Conservation (phyloP, 2,888 invertebrate genomes). For the Meganola albula region DNA sequence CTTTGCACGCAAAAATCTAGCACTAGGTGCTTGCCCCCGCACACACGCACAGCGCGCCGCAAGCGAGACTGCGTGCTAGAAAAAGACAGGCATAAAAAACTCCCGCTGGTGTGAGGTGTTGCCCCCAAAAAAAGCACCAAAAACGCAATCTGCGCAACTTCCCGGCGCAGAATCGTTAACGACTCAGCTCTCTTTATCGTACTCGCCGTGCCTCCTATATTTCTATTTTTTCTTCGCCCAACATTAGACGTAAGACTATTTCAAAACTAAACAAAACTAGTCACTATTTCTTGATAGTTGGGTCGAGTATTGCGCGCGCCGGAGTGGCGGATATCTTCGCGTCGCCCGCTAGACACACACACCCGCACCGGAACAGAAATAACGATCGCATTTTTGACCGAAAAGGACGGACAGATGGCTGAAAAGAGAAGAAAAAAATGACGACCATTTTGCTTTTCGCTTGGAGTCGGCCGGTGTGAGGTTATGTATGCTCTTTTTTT, state of each 20-base stretch:
- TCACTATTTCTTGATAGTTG: constrained; percentile 14
- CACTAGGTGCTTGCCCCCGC: constrained; percentile 66
- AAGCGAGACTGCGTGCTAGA: constrained; percentile 65
- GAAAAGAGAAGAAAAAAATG: constrained; percentile 79
- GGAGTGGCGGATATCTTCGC: constrained; percentile 48
- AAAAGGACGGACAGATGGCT: constrained; percentile 77
- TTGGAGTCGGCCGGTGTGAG: constrained; percentile 62
- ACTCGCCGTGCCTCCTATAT: constrained; percentile 75
- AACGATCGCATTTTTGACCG: constrained; percentile 79
- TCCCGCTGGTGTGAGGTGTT: constrained; percentile 73
- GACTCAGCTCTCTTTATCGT: constrained; percentile 77
- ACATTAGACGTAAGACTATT: constrained; percentile 69
- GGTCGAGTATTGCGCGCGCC: constrained; percentile 24
- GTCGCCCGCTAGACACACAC: constrained; percentile 65
- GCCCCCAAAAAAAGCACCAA: constrained; percentile 79
- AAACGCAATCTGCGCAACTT: constrained; percentile 79
- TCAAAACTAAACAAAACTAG: constrained; percentile 27
- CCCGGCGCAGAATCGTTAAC: constrained; percentile 79
- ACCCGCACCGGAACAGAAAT: constrained; percentile 75
- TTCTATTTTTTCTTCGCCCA: constrained; percentile 74
- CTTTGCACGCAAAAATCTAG: constrained; percentile 74
- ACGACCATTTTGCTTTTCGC: constrained; percentile 76
- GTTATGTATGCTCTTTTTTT: constrained; percentile 74
- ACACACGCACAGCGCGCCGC: constrained; percentile 35
- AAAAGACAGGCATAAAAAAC: constrained; percentile 75